Conservation (phyloP, 2,797 vertebrate genomes). For the Poecilia velifera region DNA sequence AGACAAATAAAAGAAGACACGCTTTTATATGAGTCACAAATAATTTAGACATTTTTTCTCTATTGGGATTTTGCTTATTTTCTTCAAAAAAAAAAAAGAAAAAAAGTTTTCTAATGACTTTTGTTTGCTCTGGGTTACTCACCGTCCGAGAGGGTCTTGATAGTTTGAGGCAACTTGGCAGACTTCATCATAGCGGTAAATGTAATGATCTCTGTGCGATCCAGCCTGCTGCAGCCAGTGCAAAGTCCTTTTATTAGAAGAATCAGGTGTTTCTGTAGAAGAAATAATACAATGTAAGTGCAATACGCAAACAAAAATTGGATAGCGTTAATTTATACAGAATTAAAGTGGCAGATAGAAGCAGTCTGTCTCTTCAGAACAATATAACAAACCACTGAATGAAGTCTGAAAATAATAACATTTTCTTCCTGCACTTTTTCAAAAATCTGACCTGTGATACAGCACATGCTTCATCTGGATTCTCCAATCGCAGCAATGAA, state of each 20-base stretch:
- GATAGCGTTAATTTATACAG: background rate
- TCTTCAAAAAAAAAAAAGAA: background rate
- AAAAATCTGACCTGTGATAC: slow-evolving; percentile 94
- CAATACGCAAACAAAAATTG: background rate
- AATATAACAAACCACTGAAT: background rate
- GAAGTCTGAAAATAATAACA: background rate
- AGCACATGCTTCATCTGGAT: slow-evolving; percentile 97
- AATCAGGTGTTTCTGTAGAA: slow-evolving; percentile 96
- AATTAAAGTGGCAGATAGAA: background rate
- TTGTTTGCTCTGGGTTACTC: slow-evolving; percentile 38
- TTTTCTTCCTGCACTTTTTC: background rate
- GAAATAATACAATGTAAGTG: background rate
- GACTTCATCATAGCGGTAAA: slow-evolving; percentile 99
- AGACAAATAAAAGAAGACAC: slow-evolving; percentile 7
- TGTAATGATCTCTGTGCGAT: slow-evolving; percentile 98
- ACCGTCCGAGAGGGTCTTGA: slow-evolving; percentile 99
- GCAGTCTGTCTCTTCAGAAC: background rate
- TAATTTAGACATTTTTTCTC: background rate
- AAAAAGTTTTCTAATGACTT: background rate
- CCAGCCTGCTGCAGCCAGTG: slow-evolving; percentile 95
- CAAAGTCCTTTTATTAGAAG: slow-evolving; percentile 98
- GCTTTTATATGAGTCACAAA: background rate
- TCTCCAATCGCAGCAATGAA: slow-evolving; percentile 94
- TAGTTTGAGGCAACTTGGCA: slow-evolving; percentile 96
- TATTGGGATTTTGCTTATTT: background rate